Percentiles rank a stretch among this genome's conserved stretches.
These are phyloP conservation scores for Anableps anableps DNA, from an alignment of 2,797 vertebrate genomes.

Conservation along the genomic window DNA sequence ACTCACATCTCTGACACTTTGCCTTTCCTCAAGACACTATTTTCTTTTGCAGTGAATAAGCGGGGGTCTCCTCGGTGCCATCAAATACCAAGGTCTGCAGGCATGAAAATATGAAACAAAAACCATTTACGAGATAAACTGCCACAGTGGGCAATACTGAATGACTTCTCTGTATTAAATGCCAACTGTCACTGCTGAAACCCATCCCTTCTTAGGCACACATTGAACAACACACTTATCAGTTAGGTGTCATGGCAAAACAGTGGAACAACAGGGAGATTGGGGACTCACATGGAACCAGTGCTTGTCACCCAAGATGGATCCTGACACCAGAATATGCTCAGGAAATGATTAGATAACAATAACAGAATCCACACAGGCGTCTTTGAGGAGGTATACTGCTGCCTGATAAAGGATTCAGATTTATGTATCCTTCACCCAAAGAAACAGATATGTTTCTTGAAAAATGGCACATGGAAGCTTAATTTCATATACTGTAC, in stretches of 20 bases:
- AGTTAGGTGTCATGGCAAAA: conserved; percentile 79
- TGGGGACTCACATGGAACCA: conserved; percentile 72
- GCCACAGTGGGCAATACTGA: conserved; percentile 32
- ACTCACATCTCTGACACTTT: conserved; percentile 47
- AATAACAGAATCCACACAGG: conserved; percentile 74
- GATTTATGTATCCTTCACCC: conserved; percentile 77
- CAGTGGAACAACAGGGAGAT: conserved; percentile 69
- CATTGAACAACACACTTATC: conserved; percentile 70
- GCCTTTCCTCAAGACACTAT: conserved; percentile 45
- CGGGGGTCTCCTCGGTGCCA: conserved; percentile 37
- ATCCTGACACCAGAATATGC: conserved; percentile 79
- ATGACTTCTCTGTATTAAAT: conserved; percentile 55
- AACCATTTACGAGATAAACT: conserved; percentile 53
- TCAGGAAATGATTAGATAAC: conserved; percentile 82
- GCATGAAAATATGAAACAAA: conserved; percentile 57
- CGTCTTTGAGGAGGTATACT: conserved; percentile 72
- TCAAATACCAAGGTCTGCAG: conserved; percentile 37
- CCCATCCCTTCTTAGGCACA: conserved; percentile 41
- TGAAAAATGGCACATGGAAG: conserved; percentile 54
- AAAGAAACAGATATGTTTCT: conserved; percentile 71
- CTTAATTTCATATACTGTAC: conserved; percentile 44
- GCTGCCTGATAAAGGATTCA: conserved; percentile 81
- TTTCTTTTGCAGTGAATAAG: conserved; percentile 43
- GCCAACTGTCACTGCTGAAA: conserved; percentile 54
- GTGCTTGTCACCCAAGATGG: conserved; percentile 80